A percentile compares a stretch with the other conserved stretches of the same genome.
These are phyloP conservation scores for Onychostoma macrolepis DNA, from an alignment of 2,113 vertebrate genomes.

Conservation along the genomic window DNA sequence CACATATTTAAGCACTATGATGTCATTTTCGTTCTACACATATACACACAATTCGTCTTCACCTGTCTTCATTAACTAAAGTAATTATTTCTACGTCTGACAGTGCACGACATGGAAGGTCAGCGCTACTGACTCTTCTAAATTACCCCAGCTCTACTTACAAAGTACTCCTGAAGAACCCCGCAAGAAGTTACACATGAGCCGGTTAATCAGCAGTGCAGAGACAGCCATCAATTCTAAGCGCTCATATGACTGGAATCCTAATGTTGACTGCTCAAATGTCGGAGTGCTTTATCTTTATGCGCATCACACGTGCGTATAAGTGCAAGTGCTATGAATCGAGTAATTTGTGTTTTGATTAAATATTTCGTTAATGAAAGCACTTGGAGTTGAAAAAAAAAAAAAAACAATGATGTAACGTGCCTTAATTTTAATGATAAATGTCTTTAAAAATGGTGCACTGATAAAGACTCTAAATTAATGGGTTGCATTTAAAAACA, in stretches of 20 bases:
- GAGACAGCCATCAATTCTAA: slow-evolving; percentile 20
- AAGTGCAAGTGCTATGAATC: neutral
- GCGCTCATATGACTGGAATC: slow-evolving; percentile 3
- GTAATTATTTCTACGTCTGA: slow-evolving; percentile 64
- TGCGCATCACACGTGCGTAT: neutral
- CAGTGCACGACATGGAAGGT: slow-evolving; percentile 60
- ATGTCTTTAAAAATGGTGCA: neutral
- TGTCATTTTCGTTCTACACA: slow-evolving; percentile 58
- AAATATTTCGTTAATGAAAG: neutral
- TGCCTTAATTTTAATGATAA: neutral
- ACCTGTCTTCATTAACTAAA: slow-evolving; percentile 68
- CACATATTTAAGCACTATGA: slow-evolving; percentile 37
- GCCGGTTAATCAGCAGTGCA: slow-evolving; percentile 20
- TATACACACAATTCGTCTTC: slow-evolving; percentile 40
- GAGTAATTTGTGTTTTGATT: neutral
- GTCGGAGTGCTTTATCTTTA: neutral
- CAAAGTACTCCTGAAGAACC: slow-evolving; percentile 18
- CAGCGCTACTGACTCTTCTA: slow-evolving; percentile 42
- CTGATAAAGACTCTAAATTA: neutral
- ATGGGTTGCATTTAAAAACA: neutral
- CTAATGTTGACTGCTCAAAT: slow-evolving; percentile 6
- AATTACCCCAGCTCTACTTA: neutral
- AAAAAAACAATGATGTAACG: neutral
- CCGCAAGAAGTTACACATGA: slow-evolving; percentile 17
- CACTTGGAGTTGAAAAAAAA: neutral